Conservation (phyloP, 1,140 invertebrate genomes). For the Drosophila ananassae region DNA sequence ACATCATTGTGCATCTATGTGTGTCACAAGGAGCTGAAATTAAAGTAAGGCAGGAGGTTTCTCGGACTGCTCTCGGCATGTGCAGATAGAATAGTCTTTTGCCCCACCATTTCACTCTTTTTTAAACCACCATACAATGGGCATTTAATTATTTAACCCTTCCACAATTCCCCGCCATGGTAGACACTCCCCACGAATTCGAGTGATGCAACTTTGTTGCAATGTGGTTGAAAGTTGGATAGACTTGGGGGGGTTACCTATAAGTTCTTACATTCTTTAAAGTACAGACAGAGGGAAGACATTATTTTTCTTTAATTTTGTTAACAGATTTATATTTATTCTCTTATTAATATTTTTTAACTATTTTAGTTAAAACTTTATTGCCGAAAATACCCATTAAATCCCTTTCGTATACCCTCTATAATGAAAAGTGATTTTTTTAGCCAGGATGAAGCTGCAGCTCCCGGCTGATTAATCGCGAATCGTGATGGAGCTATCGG, state of each 20-base stretch:
- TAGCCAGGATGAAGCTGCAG: conserved; percentile 61
- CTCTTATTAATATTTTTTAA: neutral
- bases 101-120: conserved; percentile 29
- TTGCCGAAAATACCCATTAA: neutral
- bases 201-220: conserved; percentile 34
- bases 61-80: conserved; percentile 67
- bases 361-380: neutral
- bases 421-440: conserved; percentile 73
- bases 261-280: neutral
- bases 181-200: conserved; percentile 23
- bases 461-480: conserved; percentile 74
- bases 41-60: conserved; percentile 83
- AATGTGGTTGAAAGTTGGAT: conserved; percentile 3
- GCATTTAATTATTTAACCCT: conserved; percentile 70
- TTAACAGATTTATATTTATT: neutral
- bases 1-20: conserved; percentile 62
- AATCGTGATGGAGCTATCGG: conserved; percentile 77
- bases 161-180: neutral
- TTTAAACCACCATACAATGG: conserved; percentile 64
- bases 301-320: neutral
- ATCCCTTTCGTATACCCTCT: conserved; percentile 4
- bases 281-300: neutral
- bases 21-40: conserved; percentile 80
- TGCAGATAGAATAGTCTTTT: conserved; percentile 25
- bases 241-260: conserved; percentile 10